phyloP scores from a whole-genome alignment of 35 echinoderm and acorn worm species.

The Hemicentrotus pulcherrimus region DNA sequence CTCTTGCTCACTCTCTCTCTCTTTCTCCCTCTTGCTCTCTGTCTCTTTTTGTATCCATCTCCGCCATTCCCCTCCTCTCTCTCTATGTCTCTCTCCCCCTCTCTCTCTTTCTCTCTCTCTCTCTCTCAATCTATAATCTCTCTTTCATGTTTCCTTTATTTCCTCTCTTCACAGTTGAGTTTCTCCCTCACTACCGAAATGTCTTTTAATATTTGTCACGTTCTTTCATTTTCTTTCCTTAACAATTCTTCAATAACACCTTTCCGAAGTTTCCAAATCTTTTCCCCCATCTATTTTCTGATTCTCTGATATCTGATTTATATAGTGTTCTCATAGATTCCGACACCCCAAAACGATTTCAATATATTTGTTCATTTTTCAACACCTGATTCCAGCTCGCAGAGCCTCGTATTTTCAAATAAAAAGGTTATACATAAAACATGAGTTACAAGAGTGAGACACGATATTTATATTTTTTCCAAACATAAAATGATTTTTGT shows the following conservation, averaged over 20 bases:
- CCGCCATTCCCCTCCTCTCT: not conserved
- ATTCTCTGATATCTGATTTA: not conserved
- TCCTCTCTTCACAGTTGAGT: not conserved
- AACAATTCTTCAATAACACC: not conserved
- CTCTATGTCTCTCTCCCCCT: not conserved
- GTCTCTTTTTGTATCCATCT: not conserved
- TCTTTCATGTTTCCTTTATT: not conserved
- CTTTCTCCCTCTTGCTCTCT: not conserved
- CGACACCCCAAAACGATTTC: too few species aligned
- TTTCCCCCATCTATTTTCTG: not conserved
- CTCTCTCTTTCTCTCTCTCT: too few species aligned
- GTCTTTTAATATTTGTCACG: not conserved
- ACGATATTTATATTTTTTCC: not conserved
- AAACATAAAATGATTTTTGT: not conserved
- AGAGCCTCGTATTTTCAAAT: not conserved
- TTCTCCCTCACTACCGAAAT: not conserved
- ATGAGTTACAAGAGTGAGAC: not conserved
- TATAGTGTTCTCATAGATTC: too few species aligned
- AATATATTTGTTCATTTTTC: too few species aligned
- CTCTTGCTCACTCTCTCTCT: not conserved
- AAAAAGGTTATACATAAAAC: not conserved
- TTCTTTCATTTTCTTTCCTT: not conserved
- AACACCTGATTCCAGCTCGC: not conserved
- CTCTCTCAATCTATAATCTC: too few species aligned
- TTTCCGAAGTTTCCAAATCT: not conserved